Conservation (phyloP, 2,888 invertebrate species). For the Criorhina ranunculi region DNA sequence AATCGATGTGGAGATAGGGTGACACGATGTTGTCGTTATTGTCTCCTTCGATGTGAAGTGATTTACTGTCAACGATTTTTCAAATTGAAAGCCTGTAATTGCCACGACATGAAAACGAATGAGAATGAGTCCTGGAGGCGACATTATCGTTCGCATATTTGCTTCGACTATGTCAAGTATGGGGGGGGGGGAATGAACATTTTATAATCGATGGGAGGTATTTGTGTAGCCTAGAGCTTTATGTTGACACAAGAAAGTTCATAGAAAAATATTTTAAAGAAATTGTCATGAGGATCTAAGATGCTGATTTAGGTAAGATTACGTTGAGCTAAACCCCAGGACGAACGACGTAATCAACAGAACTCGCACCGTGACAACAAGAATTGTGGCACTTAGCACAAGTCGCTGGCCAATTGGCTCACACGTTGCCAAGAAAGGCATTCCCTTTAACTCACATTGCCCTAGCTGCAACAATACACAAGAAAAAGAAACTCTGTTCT, state of each 20-base stretch:
- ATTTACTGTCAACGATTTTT: conserved; percentile 62
- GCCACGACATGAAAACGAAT: conserved; percentile 41
- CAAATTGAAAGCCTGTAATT: conserved; percentile 61
- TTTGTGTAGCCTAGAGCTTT: conserved; percentile 11
- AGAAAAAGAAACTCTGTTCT: no score
- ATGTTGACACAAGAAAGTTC: conserved; percentile 7
- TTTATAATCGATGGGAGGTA: conserved; percentile 41
- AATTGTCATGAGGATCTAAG: no score
- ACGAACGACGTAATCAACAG: no score
- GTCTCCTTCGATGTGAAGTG: conserved; percentile 47
- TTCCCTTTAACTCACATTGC: no score
- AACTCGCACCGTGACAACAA: no score
- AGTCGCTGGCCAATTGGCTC: no score
- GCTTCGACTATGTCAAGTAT: conserved; percentile 24
- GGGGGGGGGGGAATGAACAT: conserved; percentile 17
- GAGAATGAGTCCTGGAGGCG: conserved; percentile 24
- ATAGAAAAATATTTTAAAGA: background rate
- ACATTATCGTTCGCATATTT: conserved; percentile 50
- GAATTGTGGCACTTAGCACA: no score
- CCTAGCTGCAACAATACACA: no score
- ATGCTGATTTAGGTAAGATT: no score
- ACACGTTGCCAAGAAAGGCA: no score
- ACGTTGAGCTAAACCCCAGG: no score
- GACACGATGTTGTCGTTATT: background rate
- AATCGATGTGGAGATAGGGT: conserved; percentile 34